Evolutionary conservation across 2,888 invertebrate species (phyloP).

Genomic region (Drosophila lacicola): DNA sequence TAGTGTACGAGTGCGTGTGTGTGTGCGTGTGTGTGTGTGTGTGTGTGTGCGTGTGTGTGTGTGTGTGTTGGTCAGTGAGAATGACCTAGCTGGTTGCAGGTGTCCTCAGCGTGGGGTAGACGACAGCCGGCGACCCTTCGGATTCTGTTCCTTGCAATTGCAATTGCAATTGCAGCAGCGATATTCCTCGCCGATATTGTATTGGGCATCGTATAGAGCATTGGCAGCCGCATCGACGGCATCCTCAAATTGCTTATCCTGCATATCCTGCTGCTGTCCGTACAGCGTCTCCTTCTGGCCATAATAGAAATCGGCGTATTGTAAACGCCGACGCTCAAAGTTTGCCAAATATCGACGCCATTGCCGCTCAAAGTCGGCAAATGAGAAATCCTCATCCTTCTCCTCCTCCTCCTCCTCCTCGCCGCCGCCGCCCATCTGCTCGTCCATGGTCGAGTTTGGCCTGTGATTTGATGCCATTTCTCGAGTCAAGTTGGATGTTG

Average conservation of each 20-base stretch:
- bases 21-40: too few species aligned
- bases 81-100: conserved; percentile 41
- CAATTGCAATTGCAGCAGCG: neutral
- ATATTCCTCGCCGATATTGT: neutral
- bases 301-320: conserved; percentile 6
- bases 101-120: conserved; percentile 13
- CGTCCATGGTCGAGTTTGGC: neutral
- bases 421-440: neutral
- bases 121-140: neutral
- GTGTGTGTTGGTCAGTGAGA: conserved; percentile 24
- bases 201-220: neutral
- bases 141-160: neutral
- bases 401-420: neutral
- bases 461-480: conserved; percentile 15
- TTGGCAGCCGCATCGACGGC: neutral
- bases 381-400: conserved; percentile 10
- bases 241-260: conserved; percentile 2
- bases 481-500: conserved; percentile 2
- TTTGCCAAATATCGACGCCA: conserved; percentile 29
- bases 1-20: neutral
- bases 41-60: too few species aligned
- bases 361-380: conserved; percentile 41
- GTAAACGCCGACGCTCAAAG: conserved; percentile 30
- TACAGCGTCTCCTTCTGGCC: conserved; percentile 2
- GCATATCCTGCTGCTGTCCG: conserved; percentile 2